A percentile compares a stretch with the other conserved stretches of the same genome.
Evolutionary conservation across 2,888 invertebrate species (phyloP).

Genomic region (Marronus borbonicus): DNA sequence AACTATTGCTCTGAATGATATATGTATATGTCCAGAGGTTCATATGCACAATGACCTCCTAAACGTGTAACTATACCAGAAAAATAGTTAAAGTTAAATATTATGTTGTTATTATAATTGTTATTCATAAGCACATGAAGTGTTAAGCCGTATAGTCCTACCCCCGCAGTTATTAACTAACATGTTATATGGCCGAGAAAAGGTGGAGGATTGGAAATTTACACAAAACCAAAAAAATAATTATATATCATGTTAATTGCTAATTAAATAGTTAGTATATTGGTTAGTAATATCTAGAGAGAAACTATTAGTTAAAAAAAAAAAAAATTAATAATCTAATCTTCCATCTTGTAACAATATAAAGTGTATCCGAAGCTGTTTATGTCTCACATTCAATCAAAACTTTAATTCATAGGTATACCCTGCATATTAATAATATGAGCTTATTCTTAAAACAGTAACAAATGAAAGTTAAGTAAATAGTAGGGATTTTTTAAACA

Average conservation of each 20-base stretch:
- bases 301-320: too few relatives aligned
- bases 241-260: not conserved
- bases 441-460: conserved; percentile 12
- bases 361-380: not conserved
- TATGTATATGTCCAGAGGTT: conserved; percentile 31
- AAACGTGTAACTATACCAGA: conserved; percentile 27
- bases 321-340: conserved; percentile 3
- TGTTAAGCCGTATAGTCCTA: conserved; percentile 65
- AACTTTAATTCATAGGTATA: conserved; percentile 7
- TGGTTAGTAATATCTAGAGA: too few relatives aligned
- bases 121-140: conserved; percentile 65
- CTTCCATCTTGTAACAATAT: conserved; percentile 2
- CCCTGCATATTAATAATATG: conserved; percentile 13
- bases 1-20: not conserved
- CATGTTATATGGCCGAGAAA: not conserved
- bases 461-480: not conserved
- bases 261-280: not conserved
- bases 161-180: conserved; percentile 41
- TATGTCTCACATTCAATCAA: conserved; percentile 3
- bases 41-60: conserved; percentile 49
- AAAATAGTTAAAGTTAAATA: conserved; percentile 28
- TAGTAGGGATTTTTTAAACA: not conserved
- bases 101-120: conserved; percentile 25
- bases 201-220: conserved; percentile 25
- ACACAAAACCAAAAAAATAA: not conserved